Base-by-base conservation (phyloP, 2,113 vertebrate genomes). In the Motacilla tschutschensis region DNA sequence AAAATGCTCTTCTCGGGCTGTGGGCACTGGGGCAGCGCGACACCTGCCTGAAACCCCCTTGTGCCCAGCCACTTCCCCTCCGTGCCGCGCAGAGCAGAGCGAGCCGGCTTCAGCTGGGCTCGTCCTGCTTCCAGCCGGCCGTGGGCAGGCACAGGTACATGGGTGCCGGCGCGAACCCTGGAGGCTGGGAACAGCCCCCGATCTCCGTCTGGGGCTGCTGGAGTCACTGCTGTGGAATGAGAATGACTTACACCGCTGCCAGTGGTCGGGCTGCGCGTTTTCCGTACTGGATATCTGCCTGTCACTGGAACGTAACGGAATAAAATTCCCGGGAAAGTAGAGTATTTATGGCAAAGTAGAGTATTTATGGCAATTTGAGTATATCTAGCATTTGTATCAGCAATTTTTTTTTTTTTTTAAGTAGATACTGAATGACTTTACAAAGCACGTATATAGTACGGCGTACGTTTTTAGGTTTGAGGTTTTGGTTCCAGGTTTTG, bases 131-230 rank as follows among this genome's bases (percentile, higher is more conserved):
- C 1, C 44, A 12, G 76, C 19, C 16, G 12, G 6, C 36, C 5
- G 8, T 2, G 10, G 44, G 35, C 77, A 5, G 44, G 17, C 38
- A 2, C 18, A 0, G 60, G 3, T 5, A 1, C 20, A 0, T 4
- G 3, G 15, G 43, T 20, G 51, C 28, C 44, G 0, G 19, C 5
- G 46, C 38, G 5, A 13, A 6, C 8, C 46, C 36, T 3, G 73
- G 2, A 1, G 35, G 43, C 20, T 16, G 26, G 17, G 47, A 8
- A 53, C 33, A 60, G 60, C 26, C 31, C 0, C 46, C 33, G 8
- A 8, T 0, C 43, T 24, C 54, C 14, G 5, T 0, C 35, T 38
- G 6, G 29, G 10, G 4, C 38, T 17, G 44, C 8, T 10, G 77
- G 53, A 47, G 55, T 54, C 51, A 5, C n/a, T 3, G 8, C 17